Conservation (phyloP, 2,797 vertebrate species). For the Xenops minutus region DNA sequence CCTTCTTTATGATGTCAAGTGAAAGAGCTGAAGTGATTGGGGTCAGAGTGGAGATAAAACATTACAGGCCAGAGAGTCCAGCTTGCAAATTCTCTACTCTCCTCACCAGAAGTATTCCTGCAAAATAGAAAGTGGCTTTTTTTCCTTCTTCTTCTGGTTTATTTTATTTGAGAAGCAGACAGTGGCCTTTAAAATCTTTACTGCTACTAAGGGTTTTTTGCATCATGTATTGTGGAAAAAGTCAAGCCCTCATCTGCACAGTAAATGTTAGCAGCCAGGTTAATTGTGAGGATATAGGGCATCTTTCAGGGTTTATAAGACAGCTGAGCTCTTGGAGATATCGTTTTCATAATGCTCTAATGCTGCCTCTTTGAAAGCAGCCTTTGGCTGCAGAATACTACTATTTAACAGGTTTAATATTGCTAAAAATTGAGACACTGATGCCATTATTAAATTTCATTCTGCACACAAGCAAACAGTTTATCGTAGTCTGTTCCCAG, state of each 20-base stretch:
- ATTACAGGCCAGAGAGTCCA: not conserved
- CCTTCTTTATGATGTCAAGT: slow-evolving; percentile 18
- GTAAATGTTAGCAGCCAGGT: slow-evolving; percentile 33
- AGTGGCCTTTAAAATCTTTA: slow-evolving; percentile 18
- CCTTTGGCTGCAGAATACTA: slow-evolving; percentile 3
- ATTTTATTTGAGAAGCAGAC: not conserved
- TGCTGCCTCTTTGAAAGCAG: not conserved
- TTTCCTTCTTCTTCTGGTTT: not conserved
- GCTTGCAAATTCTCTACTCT: not conserved
- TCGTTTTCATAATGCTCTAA: not conserved
- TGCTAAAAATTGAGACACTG: slow-evolving; percentile 28
- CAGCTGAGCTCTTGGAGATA: not conserved
- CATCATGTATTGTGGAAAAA: slow-evolving; percentile 10
- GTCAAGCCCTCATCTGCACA: slow-evolving; percentile 11
- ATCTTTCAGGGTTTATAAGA: slow-evolving; percentile 17
- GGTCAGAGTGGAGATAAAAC: not conserved
- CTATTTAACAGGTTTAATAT: slow-evolving; percentile 45
- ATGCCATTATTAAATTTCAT: slow-evolving; percentile 45
- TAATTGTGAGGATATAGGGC: slow-evolving; percentile 26
- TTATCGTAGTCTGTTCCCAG: slow-evolving; percentile 68
- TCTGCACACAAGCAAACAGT: slow-evolving; percentile 64
- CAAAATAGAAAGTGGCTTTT: not conserved
- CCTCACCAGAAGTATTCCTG: not conserved
- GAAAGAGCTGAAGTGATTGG: slow-evolving; percentile 2
- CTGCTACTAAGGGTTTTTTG: not conserved